A percentile compares a stretch with the other conserved stretches of the same genome.
Evolutionary conservation across 2,113 vertebrate genomes (phyloP).

Genomic region (Cyprinodon brontotheroides): DNA sequence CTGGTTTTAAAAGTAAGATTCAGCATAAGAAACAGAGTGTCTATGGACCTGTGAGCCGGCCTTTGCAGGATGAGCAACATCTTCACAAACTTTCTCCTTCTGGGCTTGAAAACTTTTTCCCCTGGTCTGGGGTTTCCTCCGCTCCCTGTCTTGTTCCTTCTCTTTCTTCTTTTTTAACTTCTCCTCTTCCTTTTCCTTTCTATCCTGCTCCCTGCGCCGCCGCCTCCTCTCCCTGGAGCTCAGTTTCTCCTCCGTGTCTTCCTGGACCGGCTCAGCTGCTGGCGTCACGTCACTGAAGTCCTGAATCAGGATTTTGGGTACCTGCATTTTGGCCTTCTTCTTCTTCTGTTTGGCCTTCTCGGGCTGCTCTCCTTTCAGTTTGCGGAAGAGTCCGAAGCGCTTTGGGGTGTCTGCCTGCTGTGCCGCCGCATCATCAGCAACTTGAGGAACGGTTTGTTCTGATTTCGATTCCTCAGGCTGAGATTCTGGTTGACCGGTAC

Average conservation of each 20-base stretch:
- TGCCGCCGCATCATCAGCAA: background rate
- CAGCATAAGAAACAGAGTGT: constrained; percentile 73
- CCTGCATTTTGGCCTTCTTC: constrained; percentile 53
- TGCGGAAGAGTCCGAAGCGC: constrained; percentile 73
- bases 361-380: constrained; percentile 60
- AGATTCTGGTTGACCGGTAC: background rate
- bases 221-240: constrained; percentile 75
- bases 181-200: constrained; percentile 77
- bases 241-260: constrained; percentile 55
- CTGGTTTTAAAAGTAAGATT: constrained; percentile 81
- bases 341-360: constrained; percentile 40
- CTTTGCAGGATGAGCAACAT: constrained; percentile 4
- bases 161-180: constrained; percentile 71
- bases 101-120: constrained; percentile 83
- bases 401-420: constrained; percentile 34
- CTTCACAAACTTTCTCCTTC: constrained; percentile 39
- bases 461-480: constrained; percentile 7
- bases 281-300: constrained; percentile 74
- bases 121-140: constrained; percentile 80
- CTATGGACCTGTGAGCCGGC: constrained; percentile 50
- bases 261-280: constrained; percentile 13
- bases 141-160: constrained; percentile 71
- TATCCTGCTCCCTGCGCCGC: constrained; percentile 74
- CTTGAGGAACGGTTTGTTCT: background rate
- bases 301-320: constrained; percentile 82